Conservation (phyloP, 2,888 invertebrate species). For the Sinelater perroti region DNA sequence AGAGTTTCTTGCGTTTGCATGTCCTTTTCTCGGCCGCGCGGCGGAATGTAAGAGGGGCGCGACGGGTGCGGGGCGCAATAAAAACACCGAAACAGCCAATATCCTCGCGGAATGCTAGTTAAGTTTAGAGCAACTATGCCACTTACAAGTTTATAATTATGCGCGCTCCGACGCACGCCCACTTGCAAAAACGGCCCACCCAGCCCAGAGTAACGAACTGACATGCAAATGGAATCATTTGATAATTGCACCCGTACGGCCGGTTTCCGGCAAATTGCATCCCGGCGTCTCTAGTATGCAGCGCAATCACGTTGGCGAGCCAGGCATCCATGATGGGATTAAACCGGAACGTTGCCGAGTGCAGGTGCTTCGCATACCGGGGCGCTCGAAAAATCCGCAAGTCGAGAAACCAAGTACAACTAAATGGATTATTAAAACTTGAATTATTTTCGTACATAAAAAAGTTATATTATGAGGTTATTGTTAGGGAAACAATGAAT, state of each 20-base stretch:
- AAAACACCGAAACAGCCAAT: slow-evolving; percentile 30
- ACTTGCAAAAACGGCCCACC: slow-evolving; percentile 5
- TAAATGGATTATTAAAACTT: too few species aligned
- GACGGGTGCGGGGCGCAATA: slow-evolving; percentile 20
- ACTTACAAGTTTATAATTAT: slow-evolving; percentile 21
- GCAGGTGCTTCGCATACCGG: too few species aligned
- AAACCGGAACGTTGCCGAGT: too few species aligned
- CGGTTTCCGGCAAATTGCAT: background rate
- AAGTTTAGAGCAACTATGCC: slow-evolving; percentile 32
- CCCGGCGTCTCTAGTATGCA: too few species aligned
- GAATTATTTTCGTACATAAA: too few species aligned
- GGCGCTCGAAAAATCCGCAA: too few species aligned
- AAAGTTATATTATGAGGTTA: too few species aligned
- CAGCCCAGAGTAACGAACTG: background rate
- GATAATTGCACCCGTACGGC: background rate
- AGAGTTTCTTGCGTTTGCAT: slow-evolving; percentile 11
- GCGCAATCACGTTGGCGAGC: too few species aligned
- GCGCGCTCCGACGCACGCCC: slow-evolving; percentile 22
- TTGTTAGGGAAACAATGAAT: too few species aligned
- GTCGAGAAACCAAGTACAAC: too few species aligned
- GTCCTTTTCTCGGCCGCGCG: slow-evolving; percentile 11
- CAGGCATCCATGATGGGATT: too few species aligned
- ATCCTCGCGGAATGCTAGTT: slow-evolving; percentile 33
- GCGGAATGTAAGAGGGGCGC: slow-evolving; percentile 28
- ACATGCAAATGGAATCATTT: background rate